These are phyloP conservation scores for Frankliniella intonsa DNA, from an alignment of 2,888 invertebrate genomes.

Conservation along the genomic window DNA sequence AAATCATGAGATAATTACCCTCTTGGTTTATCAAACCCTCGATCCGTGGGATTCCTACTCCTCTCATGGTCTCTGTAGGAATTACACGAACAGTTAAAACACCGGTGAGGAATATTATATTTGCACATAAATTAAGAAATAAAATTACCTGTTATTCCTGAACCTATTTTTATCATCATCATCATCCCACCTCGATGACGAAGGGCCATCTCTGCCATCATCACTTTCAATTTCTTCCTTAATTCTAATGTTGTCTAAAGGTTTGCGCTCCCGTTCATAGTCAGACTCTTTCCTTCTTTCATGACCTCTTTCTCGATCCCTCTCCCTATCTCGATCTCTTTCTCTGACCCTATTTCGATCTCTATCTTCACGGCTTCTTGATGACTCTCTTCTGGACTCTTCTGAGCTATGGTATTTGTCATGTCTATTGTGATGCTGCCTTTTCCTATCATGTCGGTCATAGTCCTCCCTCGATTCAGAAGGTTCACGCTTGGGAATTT, in stretches of 20 bases:
- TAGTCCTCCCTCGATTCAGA: not conserved
- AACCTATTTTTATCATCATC: not conserved
- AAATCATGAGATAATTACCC: not conserved
- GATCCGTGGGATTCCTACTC: not conserved
- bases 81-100: not conserved
- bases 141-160: conserved; percentile 1
- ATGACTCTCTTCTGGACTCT: not conserved
- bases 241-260: not conserved
- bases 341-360: not conserved
- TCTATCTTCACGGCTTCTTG: not conserved
- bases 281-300: not conserved
- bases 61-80: not conserved
- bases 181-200: not conserved
- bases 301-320: not conserved
- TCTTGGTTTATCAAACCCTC: not conserved
- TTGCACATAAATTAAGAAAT: not conserved
- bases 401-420: not conserved
- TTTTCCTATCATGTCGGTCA: not conserved
- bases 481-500: conserved; percentile 2
- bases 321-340: not conserved
- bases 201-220: not conserved
- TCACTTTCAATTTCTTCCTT: not conserved
- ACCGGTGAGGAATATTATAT: not conserved
- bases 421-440: not conserved
- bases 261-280: not conserved